Percentiles rank a stretch among this genome's conserved stretches.
These are phyloP conservation scores for Aphidius colemani DNA, from an alignment of 2,888 invertebrate genomes.

Conservation along the genomic window DNA sequence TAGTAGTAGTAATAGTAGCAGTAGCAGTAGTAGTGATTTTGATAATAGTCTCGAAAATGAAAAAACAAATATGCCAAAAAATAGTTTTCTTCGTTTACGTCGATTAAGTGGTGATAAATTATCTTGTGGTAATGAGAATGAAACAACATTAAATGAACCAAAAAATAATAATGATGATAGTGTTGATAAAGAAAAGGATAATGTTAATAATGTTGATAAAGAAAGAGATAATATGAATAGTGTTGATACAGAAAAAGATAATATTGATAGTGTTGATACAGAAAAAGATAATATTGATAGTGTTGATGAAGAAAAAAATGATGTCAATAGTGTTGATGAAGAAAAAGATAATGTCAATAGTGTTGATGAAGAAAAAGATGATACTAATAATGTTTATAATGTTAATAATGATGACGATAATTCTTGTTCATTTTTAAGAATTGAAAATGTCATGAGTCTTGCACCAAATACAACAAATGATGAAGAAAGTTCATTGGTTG, in stretches of 20 bases:
- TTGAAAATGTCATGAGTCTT: conserved; percentile 65
- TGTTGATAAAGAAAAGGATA: conserved; percentile 6
- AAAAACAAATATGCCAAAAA: conserved; percentile 38
- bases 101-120: conserved; percentile 62
- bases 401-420: conserved; percentile 39
- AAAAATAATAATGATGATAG: conserved; percentile 25
- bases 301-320: conserved; percentile 9
- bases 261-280: no score
- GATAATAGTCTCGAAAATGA: conserved; percentile 14
- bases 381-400: no score
- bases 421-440: conserved; percentile 56
- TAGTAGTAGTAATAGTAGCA: not conserved
- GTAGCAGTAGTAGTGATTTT: not conserved
- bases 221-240: no score
- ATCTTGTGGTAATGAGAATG: conserved; percentile 38
- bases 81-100: conserved; percentile 57
- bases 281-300: no score
- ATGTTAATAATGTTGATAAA: no score
- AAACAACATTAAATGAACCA: conserved; percentile 17
- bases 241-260: conserved; percentile 7
- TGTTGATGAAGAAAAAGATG: conserved; percentile 7
- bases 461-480: conserved; percentile 47
- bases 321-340: conserved; percentile 4
- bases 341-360: conserved; percentile 12
- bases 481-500: conserved; percentile 40